Base-by-base conservation (phyloP, 2,113 vertebrate species). In the Takifugu flavidus region DNA sequence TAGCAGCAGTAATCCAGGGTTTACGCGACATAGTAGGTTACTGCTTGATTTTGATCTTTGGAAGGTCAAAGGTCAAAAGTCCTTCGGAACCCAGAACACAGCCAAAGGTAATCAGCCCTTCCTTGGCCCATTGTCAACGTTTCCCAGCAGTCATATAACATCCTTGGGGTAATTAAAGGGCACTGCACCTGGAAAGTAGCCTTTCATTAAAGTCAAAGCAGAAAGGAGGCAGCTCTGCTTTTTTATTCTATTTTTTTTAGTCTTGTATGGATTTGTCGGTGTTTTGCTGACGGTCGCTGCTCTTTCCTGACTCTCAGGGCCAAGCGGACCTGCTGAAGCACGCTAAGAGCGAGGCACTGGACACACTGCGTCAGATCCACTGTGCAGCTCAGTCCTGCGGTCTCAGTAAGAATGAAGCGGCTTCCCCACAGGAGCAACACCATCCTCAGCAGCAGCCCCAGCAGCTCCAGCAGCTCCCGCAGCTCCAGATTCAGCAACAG, bases 251-350 rank as follows among this genome's bases (percentile, higher is more conserved):
- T 45, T 43, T 43, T 43, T 8, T 8, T 43, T 47, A 47, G 3
- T 46, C 13, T 46, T 46, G 7, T 47, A 5, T 47, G 15, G 4
- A 6, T n/a, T 47, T n/a, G 13, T 13, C 10, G 1, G 12, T 46
- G 45, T 46, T 7, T 13, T 64, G 50, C 6, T 29, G 20, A 45
- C 5, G 8, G 12, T 62, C 43, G 51, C 25, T 60, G 39, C 45
- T 53, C 0, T 28, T 4, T 52, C 20, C 29, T 68, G 44, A 10
- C 0, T 20, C 42, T 4, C 87, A 96, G 94, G 94, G 94, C 77
- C 94, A 96, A 75, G 94, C 94, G 0, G 94, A 96, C 59, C 88
- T 95, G 66, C 89, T 96, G 74, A 96, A 95, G 70, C 94, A 94
- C 0, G 94, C 94, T 49, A 96, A 95, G 85, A 91, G 86, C 0